A percentile compares a stretch with the other conserved stretches of the same genome.
Conservation (phyloP, 2,113 vertebrate species). For the Chionodraco myersi region DNA sequence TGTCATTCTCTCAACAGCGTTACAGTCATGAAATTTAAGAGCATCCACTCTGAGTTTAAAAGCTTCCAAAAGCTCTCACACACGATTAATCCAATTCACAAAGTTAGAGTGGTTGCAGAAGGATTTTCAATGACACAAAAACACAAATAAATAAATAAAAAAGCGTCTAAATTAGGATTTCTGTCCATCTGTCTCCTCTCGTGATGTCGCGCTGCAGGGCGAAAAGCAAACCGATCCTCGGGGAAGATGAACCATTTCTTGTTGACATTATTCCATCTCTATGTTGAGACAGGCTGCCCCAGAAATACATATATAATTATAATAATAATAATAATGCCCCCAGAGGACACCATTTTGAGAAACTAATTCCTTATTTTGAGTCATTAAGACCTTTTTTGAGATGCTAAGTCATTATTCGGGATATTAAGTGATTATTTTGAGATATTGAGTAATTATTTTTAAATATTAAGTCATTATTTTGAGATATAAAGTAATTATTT, state of each 20-base stretch:
- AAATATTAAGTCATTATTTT: too few relatives aligned
- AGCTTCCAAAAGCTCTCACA: slow-evolving; percentile 1
- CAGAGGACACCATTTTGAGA: too few relatives aligned
- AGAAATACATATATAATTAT: slow-evolving; percentile 59
- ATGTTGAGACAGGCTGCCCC: slow-evolving; percentile 53
- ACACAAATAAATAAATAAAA: neutral
- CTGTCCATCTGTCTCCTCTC: slow-evolving; percentile 45
- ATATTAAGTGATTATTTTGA: too few relatives aligned
- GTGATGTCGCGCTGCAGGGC: slow-evolving; percentile 40
- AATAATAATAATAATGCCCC: too few relatives aligned
- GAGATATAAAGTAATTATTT: too few relatives aligned
- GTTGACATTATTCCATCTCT: slow-evolving; percentile 65
- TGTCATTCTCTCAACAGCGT: neutral
- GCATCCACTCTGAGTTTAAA: neutral
- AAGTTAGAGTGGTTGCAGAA: neutral
- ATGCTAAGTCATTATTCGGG: too few relatives aligned
- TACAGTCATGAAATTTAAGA: neutral
- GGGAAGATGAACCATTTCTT: slow-evolving; percentile 70
- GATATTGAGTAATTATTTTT: too few relatives aligned
- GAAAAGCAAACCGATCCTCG: slow-evolving; percentile 51
- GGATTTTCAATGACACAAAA: neutral
- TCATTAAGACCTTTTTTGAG: too few relatives aligned
- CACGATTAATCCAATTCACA: slow-evolving; percentile 2
- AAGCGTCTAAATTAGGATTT: slow-evolving; percentile 22
- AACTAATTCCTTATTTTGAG: too few relatives aligned